Evolutionary conservation across 1,140 invertebrate species (phyloP).

Genomic region (Drosophila ogumai): DNA sequence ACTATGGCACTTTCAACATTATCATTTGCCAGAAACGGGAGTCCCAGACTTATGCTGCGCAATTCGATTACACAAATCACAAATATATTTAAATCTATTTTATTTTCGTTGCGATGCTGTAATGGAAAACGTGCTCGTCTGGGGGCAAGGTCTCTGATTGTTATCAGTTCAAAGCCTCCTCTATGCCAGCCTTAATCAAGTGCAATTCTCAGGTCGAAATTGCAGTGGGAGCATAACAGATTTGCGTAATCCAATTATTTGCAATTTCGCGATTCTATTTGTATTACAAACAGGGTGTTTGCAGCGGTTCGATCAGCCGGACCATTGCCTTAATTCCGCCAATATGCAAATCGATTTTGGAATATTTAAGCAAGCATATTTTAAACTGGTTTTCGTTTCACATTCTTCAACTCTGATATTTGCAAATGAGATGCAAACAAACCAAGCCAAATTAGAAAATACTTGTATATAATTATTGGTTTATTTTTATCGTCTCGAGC

Average conservation of each 20-base stretch:
- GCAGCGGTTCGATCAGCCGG: conserved; percentile 5
- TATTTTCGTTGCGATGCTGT: conserved; percentile 8
- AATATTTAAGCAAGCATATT: conserved; percentile 53
- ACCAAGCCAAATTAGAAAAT: conserved; percentile 11
- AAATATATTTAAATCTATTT: conserved; percentile 5
- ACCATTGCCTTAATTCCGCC: conserved; percentile 31
- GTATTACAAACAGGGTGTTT: conserved; percentile 44
- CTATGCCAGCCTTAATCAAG: conserved; percentile 28
- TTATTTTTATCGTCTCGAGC: not conserved
- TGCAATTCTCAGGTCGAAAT: conserved; percentile 55
- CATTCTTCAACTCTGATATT: conserved; percentile 77
- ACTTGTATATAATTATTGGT: conserved; percentile 1
- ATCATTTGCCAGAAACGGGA: conserved; percentile 33
- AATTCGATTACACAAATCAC: conserved; percentile 31
- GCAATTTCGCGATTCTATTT: conserved; percentile 20
- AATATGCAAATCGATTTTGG: conserved; percentile 43
- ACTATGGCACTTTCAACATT: not conserved
- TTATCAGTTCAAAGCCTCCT: conserved; percentile 26
- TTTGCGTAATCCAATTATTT: conserved; percentile 59
- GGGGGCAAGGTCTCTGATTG: conserved; percentile 32
- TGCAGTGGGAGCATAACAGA: conserved; percentile 46
- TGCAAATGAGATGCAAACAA: conserved; percentile 53
- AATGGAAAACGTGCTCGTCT: conserved; percentile 18
- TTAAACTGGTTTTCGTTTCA: conserved; percentile 58
- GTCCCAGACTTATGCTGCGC: conserved; percentile 59